A percentile compares a stretch with the other conserved stretches of the same genome.
These are phyloP conservation scores for Eupeodes luniger DNA, from an alignment of 2,888 invertebrate species.

Conservation along the genomic window DNA sequence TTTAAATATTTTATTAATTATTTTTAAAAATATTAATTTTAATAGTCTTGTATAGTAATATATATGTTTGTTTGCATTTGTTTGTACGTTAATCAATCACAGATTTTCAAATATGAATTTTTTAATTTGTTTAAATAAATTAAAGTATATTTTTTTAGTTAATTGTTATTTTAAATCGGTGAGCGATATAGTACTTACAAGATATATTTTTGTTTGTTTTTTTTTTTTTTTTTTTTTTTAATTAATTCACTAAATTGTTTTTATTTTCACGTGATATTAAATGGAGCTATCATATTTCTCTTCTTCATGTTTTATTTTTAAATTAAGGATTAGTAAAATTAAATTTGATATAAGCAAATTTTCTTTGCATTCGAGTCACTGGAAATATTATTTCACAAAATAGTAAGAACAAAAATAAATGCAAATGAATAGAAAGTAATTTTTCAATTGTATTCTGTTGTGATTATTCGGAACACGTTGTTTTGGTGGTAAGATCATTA, in stretches of 20 bases:
- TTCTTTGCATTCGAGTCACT: neutral
- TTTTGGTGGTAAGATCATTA: neutral
- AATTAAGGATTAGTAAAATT: neutral
- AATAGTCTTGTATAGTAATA: slow-evolving; percentile 61
- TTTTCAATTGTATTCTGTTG: neutral
- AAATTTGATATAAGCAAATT: neutral
- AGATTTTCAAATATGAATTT: slow-evolving; percentile 65
- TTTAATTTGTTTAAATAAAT: slow-evolving; percentile 24
- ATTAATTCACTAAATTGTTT: slow-evolving; percentile 33
- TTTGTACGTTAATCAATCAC: slow-evolving; percentile 76
- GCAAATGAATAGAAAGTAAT: neutral
- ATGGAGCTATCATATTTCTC: too few relatives aligned
- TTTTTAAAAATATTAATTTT: slow-evolving; percentile 67
- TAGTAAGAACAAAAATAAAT: neutral
- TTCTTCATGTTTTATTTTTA: neutral
- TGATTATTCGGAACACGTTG: neutral
- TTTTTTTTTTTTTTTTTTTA: too few relatives aligned
- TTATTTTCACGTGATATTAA: slow-evolving; percentile 24
- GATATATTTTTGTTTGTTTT: slow-evolving; percentile 25
- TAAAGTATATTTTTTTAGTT: slow-evolving; percentile 37
- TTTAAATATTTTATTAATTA: slow-evolving; percentile 23
- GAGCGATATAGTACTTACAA: slow-evolving; percentile 72
- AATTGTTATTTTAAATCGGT: slow-evolving; percentile 62
- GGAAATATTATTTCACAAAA: neutral
- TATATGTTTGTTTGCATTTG: slow-evolving; percentile 49